Percentiles rank a stretch among this genome's conserved stretches.
Conservation (phyloP, 2,797 vertebrate species). For the Rhynchonycteris naso region DNA sequence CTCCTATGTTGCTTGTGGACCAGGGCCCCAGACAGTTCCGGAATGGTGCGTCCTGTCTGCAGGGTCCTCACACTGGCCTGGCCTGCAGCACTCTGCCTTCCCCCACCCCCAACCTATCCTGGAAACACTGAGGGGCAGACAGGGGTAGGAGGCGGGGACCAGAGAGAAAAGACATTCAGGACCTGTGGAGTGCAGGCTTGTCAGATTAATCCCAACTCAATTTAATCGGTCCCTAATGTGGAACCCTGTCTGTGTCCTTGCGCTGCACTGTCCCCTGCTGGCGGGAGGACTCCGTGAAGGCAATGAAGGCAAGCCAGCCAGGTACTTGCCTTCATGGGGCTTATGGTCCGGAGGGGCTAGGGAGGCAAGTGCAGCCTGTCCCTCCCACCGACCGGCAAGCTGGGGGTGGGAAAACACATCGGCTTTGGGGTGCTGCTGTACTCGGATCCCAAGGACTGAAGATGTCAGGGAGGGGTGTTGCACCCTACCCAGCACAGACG, state of each 20-base stretch:
- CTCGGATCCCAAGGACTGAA: not conserved
- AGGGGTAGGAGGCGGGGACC: not conserved
- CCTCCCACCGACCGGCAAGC: not conserved
- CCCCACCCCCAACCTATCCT: not conserved
- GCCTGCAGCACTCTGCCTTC: not conserved
- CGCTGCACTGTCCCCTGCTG: not conserved
- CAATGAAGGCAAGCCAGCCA: too few species aligned
- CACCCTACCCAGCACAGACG: not conserved
- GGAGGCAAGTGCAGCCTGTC: not conserved
- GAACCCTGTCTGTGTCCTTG: not conserved
- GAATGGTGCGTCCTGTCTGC: not conserved
- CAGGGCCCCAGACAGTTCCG: not conserved
- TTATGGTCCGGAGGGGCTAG: rapidly evolving
- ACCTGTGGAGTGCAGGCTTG: rapidly evolving
- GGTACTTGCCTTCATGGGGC: not conserved
- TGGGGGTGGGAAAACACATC: rapidly evolving
- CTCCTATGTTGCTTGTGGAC: rapidly evolving
- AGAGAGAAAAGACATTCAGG: rapidly evolving
- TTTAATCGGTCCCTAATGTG: rapidly evolving
- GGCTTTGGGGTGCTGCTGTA: not conserved
- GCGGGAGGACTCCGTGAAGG: not conserved
- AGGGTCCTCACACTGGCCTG: not conserved
- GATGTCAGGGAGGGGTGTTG: rapidly evolving
- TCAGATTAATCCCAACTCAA: rapidly evolving
- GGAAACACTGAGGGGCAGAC: not conserved